Base-by-base conservation (phyloP, 1,140 invertebrate species). In the Drosophila sturtevanti region DNA sequence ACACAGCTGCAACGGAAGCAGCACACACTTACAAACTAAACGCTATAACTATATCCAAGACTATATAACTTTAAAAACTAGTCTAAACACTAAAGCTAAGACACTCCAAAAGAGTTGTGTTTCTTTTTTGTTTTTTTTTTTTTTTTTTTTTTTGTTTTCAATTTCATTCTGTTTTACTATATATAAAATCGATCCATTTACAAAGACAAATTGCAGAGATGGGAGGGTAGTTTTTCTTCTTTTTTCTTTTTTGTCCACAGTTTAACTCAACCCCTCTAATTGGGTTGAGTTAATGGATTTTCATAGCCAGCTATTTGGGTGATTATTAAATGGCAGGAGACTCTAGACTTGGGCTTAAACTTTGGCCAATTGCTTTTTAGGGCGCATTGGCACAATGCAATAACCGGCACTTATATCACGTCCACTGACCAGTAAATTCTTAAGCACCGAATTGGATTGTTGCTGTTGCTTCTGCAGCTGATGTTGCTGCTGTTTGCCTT, bases 341-440 rank as follows among this genome's bases (percentile, higher is more conserved):
- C 4, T 41, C 38, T 44, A 58, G 24, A 44, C 41, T 34, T 6
- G 24, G 55, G 12, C 22, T 73, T 92, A 92, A 72, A 89, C 91
- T 77, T 92, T 92, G 41, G 90, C 84, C 60, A 87, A 62, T 73
- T 79, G 86, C 73, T 91, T 90, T 77, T 91, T 91, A 37, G 93
- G 94, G 82, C 93, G 92, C 91, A 94, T 94, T 77, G 96, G 95
- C 79, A 95, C 94, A 91, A 96, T 94, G 92, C 96, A 97, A 92
- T 98, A 98, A 75, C 97, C 97, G 75, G 97, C 96, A 94, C 95
- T 96, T 92, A 97, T 95, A 92, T 98, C 97, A 93, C 97, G 97
- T 87, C 97, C 97, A 93, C 96, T 97, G 92, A 97, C 96, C 92
- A 98, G 94, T 65, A 98, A 94, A 93, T 98, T 98, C 95, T 97